These are phyloP conservation scores for Oncorhynchus mykiss DNA, from an alignment of 2,113 vertebrate species.

Conservation along the genomic window DNA sequence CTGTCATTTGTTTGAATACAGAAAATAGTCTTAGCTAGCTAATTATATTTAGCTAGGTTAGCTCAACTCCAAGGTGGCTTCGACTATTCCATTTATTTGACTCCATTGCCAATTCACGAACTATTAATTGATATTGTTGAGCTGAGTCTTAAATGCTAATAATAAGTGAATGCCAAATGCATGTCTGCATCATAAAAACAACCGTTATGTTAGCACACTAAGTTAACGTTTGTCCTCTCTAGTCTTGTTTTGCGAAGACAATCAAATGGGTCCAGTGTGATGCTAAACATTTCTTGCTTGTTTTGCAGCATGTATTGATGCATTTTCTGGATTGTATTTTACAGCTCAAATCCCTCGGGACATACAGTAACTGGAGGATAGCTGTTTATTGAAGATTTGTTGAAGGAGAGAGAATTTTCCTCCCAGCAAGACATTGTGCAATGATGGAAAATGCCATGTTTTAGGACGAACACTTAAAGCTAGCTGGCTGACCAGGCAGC, in stretches of 20 bases:
- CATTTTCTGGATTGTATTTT: neutral
- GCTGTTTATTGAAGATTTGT: slow-evolving; percentile 49
- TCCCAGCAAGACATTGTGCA: slow-evolving; percentile 29
- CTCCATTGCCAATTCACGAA: too few species aligned
- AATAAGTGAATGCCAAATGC: neutral
- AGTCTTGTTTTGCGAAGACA: neutral
- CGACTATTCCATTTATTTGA: too few species aligned
- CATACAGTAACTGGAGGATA: neutral
- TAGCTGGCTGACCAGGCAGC: slow-evolving; percentile 51
- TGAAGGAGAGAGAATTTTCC: slow-evolving; percentile 7
- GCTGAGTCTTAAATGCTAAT: neutral
- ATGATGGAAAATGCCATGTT: slow-evolving; percentile 52
- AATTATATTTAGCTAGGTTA: neutral
- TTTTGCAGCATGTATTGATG: neutral
- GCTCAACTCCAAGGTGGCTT: neutral
- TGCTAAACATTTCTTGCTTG: too few species aligned
- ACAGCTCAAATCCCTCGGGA: neutral
- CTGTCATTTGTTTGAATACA: slow-evolving; percentile 1
- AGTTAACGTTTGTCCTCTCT: too few species aligned
- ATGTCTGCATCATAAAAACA: neutral
- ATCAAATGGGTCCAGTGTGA: too few species aligned
- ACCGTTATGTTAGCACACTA: neutral
- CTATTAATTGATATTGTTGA: too few species aligned
- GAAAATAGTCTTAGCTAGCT: neutral
- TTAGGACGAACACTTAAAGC: slow-evolving; percentile 50